Percentiles rank a stretch among this genome's conserved stretches.
Conservation (phyloP, 2,797 vertebrate species). For the Ptychadena robeensis region DNA sequence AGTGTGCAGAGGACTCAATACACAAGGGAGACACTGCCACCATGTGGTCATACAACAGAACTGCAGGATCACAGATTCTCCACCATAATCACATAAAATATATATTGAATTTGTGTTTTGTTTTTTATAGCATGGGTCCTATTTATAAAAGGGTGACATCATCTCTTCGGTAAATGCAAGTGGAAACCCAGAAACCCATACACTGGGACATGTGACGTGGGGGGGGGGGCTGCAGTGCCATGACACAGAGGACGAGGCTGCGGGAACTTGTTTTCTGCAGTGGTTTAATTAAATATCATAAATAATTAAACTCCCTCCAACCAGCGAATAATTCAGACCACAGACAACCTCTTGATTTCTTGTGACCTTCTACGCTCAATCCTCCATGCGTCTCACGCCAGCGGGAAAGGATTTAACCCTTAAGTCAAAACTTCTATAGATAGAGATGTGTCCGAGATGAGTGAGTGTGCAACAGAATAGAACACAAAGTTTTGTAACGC, state of each 20-base stretch:
- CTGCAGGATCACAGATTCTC: not conserved
- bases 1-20: not conserved
- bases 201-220: too few species aligned
- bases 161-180: too few species aligned
- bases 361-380: conserved; percentile 39
- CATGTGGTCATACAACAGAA: not conserved
- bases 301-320: conserved; percentile 48
- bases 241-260: not conserved
- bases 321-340: conserved; percentile 32
- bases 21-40: conserved; percentile 5
- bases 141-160: too few species aligned
- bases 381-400: not conserved
- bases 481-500: too few species aligned
- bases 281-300: conserved; percentile 57
- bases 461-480: too few species aligned
- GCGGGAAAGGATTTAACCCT: not conserved
- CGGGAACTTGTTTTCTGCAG: conserved; percentile 14
- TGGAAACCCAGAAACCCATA: too few species aligned
- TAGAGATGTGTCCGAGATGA: not conserved
- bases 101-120: too few species aligned
- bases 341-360: conserved; percentile 45
- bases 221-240: too few species aligned
- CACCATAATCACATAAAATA: too few species aligned
- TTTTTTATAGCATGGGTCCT: too few species aligned
- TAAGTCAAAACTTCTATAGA: not conserved